phyloP scores from a whole-genome alignment of 2,888 invertebrate species.

The Amphiduros pacificus region DNA sequence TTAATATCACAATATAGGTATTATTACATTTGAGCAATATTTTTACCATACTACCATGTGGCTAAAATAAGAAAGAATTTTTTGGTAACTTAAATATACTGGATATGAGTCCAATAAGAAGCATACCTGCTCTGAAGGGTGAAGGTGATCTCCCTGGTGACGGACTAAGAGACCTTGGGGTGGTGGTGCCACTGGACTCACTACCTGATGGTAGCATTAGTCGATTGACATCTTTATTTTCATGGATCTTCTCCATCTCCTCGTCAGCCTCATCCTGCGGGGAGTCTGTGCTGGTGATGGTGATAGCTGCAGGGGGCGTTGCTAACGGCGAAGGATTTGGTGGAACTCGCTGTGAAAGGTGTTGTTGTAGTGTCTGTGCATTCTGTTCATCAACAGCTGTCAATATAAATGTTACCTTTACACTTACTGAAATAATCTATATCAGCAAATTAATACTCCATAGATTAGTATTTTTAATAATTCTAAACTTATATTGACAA shows the following conservation, averaged over 20 bases:
- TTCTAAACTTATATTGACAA: no score
- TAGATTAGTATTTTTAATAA: no score
- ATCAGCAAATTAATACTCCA: no score
- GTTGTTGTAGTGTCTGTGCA: slow-evolving; percentile 30
- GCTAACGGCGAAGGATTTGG: neutral
- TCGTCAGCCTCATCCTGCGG: neutral
- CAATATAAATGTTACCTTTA: slow-evolving; percentile 14
- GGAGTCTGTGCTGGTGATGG: neutral
- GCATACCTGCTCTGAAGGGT: no score
- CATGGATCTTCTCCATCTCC: neutral
- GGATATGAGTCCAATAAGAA: no score
- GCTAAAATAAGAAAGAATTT: no score
- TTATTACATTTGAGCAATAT: no score
- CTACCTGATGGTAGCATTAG: slow-evolving; percentile 19
- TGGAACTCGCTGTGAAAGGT: neutral
- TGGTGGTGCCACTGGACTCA: slow-evolving; percentile 21
- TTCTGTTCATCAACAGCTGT: slow-evolving; percentile 67
- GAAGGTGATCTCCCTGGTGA: neutral
- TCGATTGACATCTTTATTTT: neutral
- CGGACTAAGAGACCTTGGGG: slow-evolving; percentile 20
- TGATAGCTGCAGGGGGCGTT: neutral
- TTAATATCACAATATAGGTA: no score
- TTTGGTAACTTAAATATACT: no score
- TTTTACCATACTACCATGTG: no score
- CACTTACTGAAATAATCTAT: no score